Evolutionary conservation across 1,140 invertebrate genomes (phyloP), one percentile per base, ranked within the genome.

Genomic region (Euborellia annulipes): DNA sequence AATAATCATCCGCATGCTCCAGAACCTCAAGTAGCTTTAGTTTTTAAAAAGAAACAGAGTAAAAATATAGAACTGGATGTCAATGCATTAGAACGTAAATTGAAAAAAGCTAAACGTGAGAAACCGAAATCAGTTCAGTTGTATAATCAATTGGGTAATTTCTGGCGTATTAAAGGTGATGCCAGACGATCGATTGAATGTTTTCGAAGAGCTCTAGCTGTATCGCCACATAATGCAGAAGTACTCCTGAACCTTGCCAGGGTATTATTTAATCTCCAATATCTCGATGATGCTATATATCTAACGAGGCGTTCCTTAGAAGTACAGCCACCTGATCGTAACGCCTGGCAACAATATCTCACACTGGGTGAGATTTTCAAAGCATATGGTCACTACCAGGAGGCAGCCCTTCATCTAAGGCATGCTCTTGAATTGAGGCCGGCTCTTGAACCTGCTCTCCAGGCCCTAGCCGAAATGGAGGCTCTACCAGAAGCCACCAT

Each of bases 131-230:
- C 85, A 40, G 78, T 85, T 20, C 79, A 86, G 56, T 65, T 87
- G 27, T 87, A 85, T 58, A 87, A 88, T 59, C 83, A 89, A 60
- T 88, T 90, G 57, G 86, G 85, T 3, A 89, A 91, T 62, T 90
- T 85, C 58, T 83, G 78, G 78, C 69, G 85, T 50, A 84, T 87
- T 51, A 85, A 86, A 62, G 85, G 85, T 6, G 79, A 86, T 58
- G 82, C 85, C 6, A 70, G 79, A 55, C 76, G 79, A 55, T 82
- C 85, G 0, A 88, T 90, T 49, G 85, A 90, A 60, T 91, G 86
- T 57, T 91, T 88, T 62, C 70, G 86, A 43, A 71, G 82, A 59
- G 85, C 84, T 2, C 67, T 90, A 17, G 79, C 83, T 17, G 78
- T 88, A 1, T 83, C 82, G 32, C 86, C 86, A 2, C 82, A 88